Base-by-base conservation (phyloP, 2,113 vertebrate species). In the Clarias gariepinus region DNA sequence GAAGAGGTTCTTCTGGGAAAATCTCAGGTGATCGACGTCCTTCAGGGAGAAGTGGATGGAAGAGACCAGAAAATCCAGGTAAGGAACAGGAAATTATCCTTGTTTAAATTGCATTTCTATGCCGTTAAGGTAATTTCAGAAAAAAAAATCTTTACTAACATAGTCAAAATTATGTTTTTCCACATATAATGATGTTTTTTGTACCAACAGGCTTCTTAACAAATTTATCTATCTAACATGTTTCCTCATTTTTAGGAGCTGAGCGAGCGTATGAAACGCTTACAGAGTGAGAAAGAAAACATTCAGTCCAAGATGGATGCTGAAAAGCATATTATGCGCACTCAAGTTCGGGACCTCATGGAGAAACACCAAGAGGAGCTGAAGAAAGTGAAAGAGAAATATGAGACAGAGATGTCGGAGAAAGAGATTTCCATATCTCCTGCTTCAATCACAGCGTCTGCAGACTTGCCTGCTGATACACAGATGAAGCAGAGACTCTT, bases 291-390 rank as follows among this genome's bases (percentile, higher is more conserved):
- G 87, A 96, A 96, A 63, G 96, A 97, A 88, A 97, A 96, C 90
- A 92, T 97, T 47, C 95, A 96, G 78, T 96, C 96, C 57, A 97
- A 96, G 90, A 92, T 97, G 92, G 96, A 97, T 90, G 97, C 97
- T 0, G 97, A 98, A 93, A 97, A 96, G 88, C 96, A 98, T 2
- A 96, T 98, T 89, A 96, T 98, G 96, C 95, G 96, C 88, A 96
- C 97, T 0, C 97, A 98, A 69, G 93, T 98, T 9, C 95, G 91
- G 25, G 96, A 98, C 91, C 95, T 97, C 92, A 95, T 97, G 94
- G 95, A 97, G 89, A 97, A 97, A 91, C 96, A 97, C 33, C 94
- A 96, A 89, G 91, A 90, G 4, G 96, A 97, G 93, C 90, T 95
- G 89, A 92, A 87, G 71, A 92, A 89, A 58, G 68, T 94, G 64